Evolutionary conservation across 1,140 invertebrate species (phyloP), one percentile per base, ranked within the genome.

Genomic region (Anastatus disparis): DNA sequence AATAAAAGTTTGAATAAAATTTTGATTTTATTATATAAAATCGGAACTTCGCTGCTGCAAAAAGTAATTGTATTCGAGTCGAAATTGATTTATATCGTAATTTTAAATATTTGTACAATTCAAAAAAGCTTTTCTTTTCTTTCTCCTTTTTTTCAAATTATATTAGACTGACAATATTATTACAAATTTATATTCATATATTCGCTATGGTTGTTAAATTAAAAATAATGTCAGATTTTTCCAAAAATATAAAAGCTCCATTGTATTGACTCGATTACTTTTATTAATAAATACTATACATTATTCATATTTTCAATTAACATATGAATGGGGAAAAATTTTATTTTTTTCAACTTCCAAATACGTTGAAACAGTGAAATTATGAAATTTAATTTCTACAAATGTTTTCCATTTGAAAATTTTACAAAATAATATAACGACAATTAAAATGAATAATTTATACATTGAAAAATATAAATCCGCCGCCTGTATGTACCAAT

Each of bases 361-460:
- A 24, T 27, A 35, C 27, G 9, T 22, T 50, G 35, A 35, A 50
- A 35, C 15, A 38, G 10, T 61, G n/a, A 44, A 61, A 61, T 48
- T 15, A 38, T 63, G 17, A 17, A 63, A 63, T 38, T 63, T 7
- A 31, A 35, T 63, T 63, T 63, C 9, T 35, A 15, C 61, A 2
- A 20, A 63, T 31, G 24, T 46, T 17, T 61, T 29, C 26, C 3
- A 7, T 24, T 15, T 17, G n/a, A 20, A 61, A 46, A 50, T 63
- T 63, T 63, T 50, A 38, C 59, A 63, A 48, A 50, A 64, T 40
- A 64, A 64, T 64, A 31, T 13, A 13, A 10, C 26, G 46, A 64
- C 46, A 53, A 64, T 64, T 64, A 38, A 20, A 22, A 50, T 64
- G 62, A 64, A 64, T 52, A 52, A 64, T 52, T 64, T 64, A 40